A percentile compares a stretch with the other conserved stretches of the same genome.
These are phyloP conservation scores for Herpetotheres cachinnans DNA, from an alignment of 2,113 vertebrate species.

Conservation along the genomic window DNA sequence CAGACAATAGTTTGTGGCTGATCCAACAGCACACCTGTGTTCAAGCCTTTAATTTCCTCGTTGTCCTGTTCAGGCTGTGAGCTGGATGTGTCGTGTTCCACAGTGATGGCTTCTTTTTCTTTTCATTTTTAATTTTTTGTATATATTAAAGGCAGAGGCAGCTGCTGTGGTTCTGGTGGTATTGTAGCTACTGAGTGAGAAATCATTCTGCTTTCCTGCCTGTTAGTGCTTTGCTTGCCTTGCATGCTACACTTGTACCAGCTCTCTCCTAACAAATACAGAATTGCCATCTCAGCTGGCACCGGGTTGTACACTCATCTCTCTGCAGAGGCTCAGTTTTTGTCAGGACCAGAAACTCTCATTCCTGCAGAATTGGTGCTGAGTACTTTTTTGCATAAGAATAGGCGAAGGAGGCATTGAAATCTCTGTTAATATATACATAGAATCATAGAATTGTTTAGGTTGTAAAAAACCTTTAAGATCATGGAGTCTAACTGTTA, in stretches of 20 bases:
- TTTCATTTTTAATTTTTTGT: no score
- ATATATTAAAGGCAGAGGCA: background rate
- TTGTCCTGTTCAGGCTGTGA: background rate
- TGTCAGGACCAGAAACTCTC: background rate
- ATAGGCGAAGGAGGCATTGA: background rate
- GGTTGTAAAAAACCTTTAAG: background rate
- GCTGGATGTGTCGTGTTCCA: background rate
- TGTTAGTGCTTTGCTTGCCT: no score
- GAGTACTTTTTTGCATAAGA: background rate
- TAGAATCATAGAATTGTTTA: background rate
- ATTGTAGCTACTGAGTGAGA: background rate
- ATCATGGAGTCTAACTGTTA: background rate
- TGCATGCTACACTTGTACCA: fast-evolving
- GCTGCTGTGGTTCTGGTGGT: background rate
- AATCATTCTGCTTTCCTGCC: background rate
- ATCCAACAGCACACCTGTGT: background rate
- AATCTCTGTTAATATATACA: background rate
- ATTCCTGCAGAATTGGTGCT: background rate
- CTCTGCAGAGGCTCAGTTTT: background rate
- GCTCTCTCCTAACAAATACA: background rate
- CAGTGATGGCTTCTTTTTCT: fast-evolving
- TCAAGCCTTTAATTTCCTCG: background rate
- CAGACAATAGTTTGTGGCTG: background rate
- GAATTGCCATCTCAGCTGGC: background rate
- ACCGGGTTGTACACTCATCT: no score